Percentiles rank a stretch among this genome's conserved stretches.
phyloP scores from a whole-genome alignment of 2,797 vertebrate genomes.

The Syngnathus acus region DNA sequence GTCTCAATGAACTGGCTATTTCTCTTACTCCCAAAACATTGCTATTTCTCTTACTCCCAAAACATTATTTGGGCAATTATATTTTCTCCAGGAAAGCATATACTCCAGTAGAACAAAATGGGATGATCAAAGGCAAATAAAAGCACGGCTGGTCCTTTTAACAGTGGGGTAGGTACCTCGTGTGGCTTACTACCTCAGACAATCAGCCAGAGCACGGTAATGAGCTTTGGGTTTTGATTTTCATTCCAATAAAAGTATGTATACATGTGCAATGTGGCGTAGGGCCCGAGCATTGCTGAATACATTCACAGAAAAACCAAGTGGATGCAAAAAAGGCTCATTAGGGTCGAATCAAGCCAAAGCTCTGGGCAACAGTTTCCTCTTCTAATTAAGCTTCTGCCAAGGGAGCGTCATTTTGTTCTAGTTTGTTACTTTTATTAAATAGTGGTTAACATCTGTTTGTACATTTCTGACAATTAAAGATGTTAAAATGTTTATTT shows the following conservation, averaged over 20 bases:
- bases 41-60: conserved; percentile 17
- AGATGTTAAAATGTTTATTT: too few species aligned
- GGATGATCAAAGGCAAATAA: conserved; percentile 22
- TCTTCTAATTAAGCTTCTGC: not conserved
- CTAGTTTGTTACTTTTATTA: not conserved
- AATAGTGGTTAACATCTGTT: not conserved
- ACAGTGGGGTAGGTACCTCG: conserved; percentile 3
- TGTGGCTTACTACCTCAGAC: conserved; percentile 8
- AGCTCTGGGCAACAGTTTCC: not conserved
- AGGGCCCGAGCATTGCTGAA: not conserved
- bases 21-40: conserved; percentile 13
- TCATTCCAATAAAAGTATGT: not conserved
- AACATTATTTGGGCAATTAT: conserved; percentile 32
- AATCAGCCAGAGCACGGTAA: conserved; percentile 9
- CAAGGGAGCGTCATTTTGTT: not conserved
- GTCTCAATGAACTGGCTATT: conserved; percentile 29
- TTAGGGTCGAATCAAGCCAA: not conserved
- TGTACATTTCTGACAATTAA: not conserved
- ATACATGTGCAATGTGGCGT: not conserved
- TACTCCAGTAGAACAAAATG: conserved; percentile 26
- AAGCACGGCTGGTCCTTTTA: conserved; percentile 15
- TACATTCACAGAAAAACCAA: not conserved
- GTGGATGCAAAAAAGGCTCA: not conserved
- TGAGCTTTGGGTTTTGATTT: conserved; percentile 15
- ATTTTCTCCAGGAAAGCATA: conserved; percentile 15